Evolutionary conservation across 1,140 invertebrate species (phyloP), one percentile per base, ranked within the genome.

Genomic region (Dendrolimus punctatus): DNA sequence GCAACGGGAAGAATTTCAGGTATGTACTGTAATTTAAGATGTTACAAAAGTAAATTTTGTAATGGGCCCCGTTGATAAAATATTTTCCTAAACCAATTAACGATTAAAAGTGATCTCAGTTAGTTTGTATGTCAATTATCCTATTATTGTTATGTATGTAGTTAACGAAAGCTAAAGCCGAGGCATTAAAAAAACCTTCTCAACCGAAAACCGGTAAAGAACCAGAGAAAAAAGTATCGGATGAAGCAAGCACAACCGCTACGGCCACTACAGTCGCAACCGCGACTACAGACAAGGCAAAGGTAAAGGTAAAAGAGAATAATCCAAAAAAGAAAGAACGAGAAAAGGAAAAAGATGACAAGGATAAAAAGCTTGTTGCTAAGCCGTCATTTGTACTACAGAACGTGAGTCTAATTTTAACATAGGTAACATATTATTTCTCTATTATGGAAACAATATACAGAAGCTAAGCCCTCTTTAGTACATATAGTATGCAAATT

Each of bases 1-100:
- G 5, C 88, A 92, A 53, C 83, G 89, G 6, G 91, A 91, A 52
- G 91, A 92, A 66, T 90, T 91, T 66, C 88, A 90, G 67, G 89
- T 92, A 51, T 39, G 39, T 51, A 51, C 2, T 51, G 8, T 53
- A 37, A 36, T 60, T 10, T 49, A 44, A 37, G 39, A 23, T 3
- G 23, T 23, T 23, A 23, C 23, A 23, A 23, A 23, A 23, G 23
- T 23, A 2, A 23, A 23, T 23, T 23, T 23, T 23, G 23, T 23
- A 23, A 23, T 3, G 23, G 23, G 23, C 3, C 23, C 23, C 23
- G 3, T 23, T 23, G 23, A 23, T 23, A 23, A 23, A 23, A 23
- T 23, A 23, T 2, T 23, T 23, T 23, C 23, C 23, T 23, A 23
- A 23, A 23, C 1, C 23, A 1, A 3, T 23, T 23, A 23, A 23